A percentile compares a stretch with the other conserved stretches of the same genome.
phyloP scores from a whole-genome alignment of 2,888 invertebrate species.

The Nephrotoma flavescens region DNA sequence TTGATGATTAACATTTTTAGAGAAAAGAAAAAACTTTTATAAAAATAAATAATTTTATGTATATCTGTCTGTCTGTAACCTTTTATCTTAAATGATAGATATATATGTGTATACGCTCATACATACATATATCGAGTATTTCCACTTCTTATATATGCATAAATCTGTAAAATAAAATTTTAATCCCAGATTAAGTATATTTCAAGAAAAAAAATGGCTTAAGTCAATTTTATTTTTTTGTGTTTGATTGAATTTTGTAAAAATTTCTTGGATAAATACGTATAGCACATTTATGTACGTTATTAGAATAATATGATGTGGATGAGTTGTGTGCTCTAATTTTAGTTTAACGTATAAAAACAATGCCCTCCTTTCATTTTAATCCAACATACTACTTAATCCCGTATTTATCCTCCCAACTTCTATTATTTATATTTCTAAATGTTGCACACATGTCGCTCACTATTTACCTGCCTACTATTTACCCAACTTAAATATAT shows the following conservation, averaged over 20 bases:
- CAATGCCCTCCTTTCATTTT: not conserved
- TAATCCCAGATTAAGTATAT: conserved; percentile 17
- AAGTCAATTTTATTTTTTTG: not conserved
- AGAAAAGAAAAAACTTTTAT: not conserved
- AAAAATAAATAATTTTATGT: not conserved
- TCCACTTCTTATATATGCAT: conserved; percentile 9
- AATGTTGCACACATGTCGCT: not conserved
- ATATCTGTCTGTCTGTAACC: not conserved
- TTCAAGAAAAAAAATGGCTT: conserved; percentile 1
- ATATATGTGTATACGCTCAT: not conserved
- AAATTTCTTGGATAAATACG: not conserved
- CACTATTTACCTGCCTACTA: not conserved
- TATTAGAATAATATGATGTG: not conserved
- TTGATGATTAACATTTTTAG: not conserved
- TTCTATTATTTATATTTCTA: not conserved
- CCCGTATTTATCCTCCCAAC: not conserved
- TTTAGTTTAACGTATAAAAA: not conserved
- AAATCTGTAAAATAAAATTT: conserved; percentile 17
- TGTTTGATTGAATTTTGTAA: not conserved
- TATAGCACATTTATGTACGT: not conserved
- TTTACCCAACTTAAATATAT: not conserved
- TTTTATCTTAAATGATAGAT: not conserved
- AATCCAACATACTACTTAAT: not conserved
- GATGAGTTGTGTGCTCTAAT: not conserved
- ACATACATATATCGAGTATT: not conserved